Conservation (phyloP, 2,797 vertebrate species). For the Tapirus indicus region DNA sequence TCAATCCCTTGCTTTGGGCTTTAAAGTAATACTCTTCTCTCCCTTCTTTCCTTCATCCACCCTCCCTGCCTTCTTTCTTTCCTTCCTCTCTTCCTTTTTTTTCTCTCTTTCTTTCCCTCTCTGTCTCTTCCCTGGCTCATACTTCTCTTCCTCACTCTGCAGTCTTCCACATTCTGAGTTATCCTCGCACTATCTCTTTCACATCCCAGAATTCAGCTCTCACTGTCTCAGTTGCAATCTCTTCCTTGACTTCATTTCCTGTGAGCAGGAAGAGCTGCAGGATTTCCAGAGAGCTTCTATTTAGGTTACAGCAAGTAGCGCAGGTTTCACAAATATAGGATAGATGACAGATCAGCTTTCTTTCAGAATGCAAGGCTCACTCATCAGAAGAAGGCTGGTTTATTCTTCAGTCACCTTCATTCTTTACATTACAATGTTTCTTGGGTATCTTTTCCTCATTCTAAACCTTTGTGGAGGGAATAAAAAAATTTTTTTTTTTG, state of each 20-base stretch:
- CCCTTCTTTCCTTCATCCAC: accelerated
- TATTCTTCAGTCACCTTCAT: neutral
- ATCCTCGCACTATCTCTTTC: neutral
- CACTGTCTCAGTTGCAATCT: neutral
- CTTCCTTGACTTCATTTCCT: neutral
- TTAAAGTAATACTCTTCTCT: neutral
- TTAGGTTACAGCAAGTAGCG: neutral
- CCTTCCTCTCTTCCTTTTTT: too few species aligned
- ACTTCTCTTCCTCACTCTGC: neutral
- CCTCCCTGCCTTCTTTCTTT: too few species aligned
- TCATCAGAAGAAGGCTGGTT: neutral
- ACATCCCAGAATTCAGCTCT: neutral
- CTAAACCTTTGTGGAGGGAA: neutral
- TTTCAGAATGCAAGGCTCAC: neutral
- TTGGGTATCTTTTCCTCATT: neutral
- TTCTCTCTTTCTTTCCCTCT: neutral
- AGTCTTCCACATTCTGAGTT: neutral
- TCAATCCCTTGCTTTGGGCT: neutral
- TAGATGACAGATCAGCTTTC: neutral
- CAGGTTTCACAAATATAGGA: neutral
- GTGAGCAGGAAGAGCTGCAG: neutral
- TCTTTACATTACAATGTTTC: neutral
- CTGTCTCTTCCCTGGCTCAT: neutral
- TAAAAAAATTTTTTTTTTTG: neutral
- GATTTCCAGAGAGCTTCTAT: neutral